These are phyloP conservation scores for Thymelicus sylvestris DNA, from an alignment of 2,888 invertebrate genomes.

Conservation along the genomic window DNA sequence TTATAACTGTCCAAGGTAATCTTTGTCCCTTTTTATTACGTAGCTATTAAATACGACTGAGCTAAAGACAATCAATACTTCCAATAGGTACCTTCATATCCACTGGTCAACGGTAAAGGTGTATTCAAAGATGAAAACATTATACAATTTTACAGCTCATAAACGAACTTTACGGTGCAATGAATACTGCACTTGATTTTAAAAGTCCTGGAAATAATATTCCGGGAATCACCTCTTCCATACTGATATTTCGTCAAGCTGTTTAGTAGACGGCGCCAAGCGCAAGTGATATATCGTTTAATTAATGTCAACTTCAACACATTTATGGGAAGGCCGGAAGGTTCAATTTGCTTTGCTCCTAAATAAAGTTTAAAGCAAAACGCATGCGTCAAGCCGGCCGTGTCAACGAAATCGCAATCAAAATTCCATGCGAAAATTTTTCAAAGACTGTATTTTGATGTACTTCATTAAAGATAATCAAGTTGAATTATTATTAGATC, in stretches of 20 bases:
- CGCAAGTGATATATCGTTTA: conserved; percentile 76
- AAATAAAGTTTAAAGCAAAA: conserved; percentile 52
- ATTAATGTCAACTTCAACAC: conserved; percentile 65
- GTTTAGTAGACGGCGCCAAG: conserved; percentile 72
- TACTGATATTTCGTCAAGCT: conserved; percentile 70
- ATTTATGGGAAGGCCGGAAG: conserved; percentile 47
- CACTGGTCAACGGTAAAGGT: background rate
- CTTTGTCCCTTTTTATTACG: conserved; percentile 4
- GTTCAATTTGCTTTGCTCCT: conserved; percentile 46
- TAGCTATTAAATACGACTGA: conserved; percentile 2
- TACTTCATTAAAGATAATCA: conserved; percentile 18
- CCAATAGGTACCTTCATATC: background rate
- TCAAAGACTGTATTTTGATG: conserved; percentile 40
- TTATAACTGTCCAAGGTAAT: conserved; percentile 2
- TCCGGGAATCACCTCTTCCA: conserved; percentile 60
- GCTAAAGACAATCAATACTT: conserved; percentile 3
- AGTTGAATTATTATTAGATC: background rate
- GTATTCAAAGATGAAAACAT: background rate
- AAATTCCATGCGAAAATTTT: conserved; percentile 65
- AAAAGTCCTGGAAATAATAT: conserved; percentile 55
- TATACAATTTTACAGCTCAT: conserved; percentile 1
- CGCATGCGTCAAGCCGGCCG: conserved; percentile 67
- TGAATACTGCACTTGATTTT: background rate
- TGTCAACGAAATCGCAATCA: conserved; percentile 68
- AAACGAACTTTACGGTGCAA: background rate